Base-by-base conservation (phyloP, 2,797 vertebrate genomes). In the Chloroceryle inda region DNA sequence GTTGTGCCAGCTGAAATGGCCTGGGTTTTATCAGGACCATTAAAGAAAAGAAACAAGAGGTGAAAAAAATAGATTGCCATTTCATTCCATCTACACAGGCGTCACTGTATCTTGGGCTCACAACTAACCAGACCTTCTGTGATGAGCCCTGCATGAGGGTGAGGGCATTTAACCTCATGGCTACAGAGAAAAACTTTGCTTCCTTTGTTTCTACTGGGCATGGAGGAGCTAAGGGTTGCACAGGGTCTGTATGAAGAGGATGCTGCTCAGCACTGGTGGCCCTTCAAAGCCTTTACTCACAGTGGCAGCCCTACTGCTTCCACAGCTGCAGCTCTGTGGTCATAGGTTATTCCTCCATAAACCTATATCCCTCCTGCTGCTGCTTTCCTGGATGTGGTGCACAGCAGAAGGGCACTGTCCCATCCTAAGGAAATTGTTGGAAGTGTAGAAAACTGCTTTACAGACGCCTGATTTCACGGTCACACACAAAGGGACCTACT, bases 21-120 rank as follows among this genome's bases (percentile, higher is more conserved):
- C 96, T 97, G 94, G 37, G 27, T 93, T 96, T 97, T 79, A 83
- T 97, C 95, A 96, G 77, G 53, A n/a, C 42, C 40, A 22, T 85
- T 95, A 58, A 76, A 87, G 85, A 91, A 94, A 89, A 91, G 66
- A 92, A 96, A 88, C 21, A 56, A 81, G 67, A 69, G 55, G 69
- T 92, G 85, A 56, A 67, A 88, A 68, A 81, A 84, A 29, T 2
- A 55, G n/a, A 40, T 73, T 66, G 40, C 69, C 29, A 11, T 19
- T 74, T 85, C 71, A 24, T 53, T 91, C 77, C 80, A 18, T 31
- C 56, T 61, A 55, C 2, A 2, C 80, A 35, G 37, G 62, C 1
- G 1, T 66, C 1, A 10, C 44, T 0, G 0, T 53, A 7, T 47
- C 76, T 62, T 35, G 55, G 38, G 73, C 44, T 75, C 2, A 0